Evolutionary conservation across 2,888 invertebrate genomes (phyloP), one percentile per base, ranked within the genome.

Genomic region (Oscheius myriophilus): DNA sequence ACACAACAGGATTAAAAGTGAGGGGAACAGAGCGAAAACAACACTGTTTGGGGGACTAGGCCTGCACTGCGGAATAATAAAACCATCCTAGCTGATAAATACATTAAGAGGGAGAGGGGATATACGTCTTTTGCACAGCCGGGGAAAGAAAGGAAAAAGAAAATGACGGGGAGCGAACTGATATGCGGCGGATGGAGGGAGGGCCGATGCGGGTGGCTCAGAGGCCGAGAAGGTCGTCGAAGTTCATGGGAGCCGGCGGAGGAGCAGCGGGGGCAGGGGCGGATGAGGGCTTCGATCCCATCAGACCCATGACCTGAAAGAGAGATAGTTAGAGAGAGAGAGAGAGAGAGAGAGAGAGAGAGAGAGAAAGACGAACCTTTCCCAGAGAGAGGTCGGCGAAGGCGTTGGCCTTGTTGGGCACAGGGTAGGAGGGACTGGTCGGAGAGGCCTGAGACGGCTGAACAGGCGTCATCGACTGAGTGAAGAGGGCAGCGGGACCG

Each of bases 341-440:
- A 42, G 16, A 23, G 11, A 18, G n/a, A 58, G 23, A 18, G 23
- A 23, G 9, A 25, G 16, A n/a, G 6, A 16, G 16, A 16, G 43
- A 9, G 16, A 12, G 43, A 16, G 43, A 42, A 16, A 41, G 23
- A 42, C 49, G 33, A 18, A 76, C 76, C 53, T 77, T 74, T 64
- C 77, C 77, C 3, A 77, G 59, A 16, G 77, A 71, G 42, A 77
- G 54, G 64, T 77, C 77, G 16, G 77, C 77, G 39, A 77, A 77
- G 7, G 77, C 74, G 45, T 77, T 77, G 11, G 70, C 46, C 26
- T 77, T 77, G 43, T 70, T 71, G 3, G 77, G 72, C 57, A 75
- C 71, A 49, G 41, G 70, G 62, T 55, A 66, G 6, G 69, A 61
- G 0, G 46, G 49, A n/a, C 41, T 54, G 7, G 67, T 65, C 4